A percentile compares a stretch with the other conserved stretches of the same genome.
phyloP scores from a whole-genome alignment of 30 jellyfish, hydroid and myxozoan genomes.

The Cassiopea andromeda region DNA sequence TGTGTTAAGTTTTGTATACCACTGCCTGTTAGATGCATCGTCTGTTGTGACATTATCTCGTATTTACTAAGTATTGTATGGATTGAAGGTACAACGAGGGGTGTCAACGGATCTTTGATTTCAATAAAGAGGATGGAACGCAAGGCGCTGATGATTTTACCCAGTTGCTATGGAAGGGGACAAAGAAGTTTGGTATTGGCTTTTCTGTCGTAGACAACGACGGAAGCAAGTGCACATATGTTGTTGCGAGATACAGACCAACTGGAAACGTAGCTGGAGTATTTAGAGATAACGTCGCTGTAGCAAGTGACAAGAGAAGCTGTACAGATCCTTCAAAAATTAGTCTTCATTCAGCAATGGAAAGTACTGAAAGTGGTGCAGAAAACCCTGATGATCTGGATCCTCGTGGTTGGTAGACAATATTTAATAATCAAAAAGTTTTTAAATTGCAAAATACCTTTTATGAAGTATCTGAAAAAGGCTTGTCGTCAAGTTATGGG shows the following conservation, averaged over 20 bases:
- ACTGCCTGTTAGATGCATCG: too few relatives aligned
- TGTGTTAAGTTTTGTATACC: too few relatives aligned
- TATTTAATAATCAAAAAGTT: background rate
- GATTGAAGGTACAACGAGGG: conserved; percentile 74
- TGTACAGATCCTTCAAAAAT: conserved; percentile 16
- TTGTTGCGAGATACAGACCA: conserved; percentile 92
- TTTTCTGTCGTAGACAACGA: conserved; percentile 72
- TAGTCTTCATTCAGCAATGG: background rate
- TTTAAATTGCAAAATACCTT: background rate
- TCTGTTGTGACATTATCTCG: too few relatives aligned
- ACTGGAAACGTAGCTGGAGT: conserved; percentile 83
- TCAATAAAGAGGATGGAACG: conserved; percentile 67
- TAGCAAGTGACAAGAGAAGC: conserved; percentile 15
- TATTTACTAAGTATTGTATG: too few relatives aligned
- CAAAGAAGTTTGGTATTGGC: conserved; percentile 89
- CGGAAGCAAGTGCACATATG: conserved; percentile 80
- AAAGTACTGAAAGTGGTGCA: background rate
- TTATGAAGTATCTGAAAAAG: background rate
- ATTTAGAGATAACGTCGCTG: conserved; percentile 66
- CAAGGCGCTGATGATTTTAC: conserved; percentile 89
- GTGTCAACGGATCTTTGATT: conserved; percentile 67
- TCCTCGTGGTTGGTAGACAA: background rate
- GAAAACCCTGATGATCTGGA: background rate
- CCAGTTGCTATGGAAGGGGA: conserved; percentile 90
- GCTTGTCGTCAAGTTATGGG: too few relatives aligned